Conservation (phyloP, 2,113 vertebrate species). For the Cryptomyrus ogoouensis region DNA sequence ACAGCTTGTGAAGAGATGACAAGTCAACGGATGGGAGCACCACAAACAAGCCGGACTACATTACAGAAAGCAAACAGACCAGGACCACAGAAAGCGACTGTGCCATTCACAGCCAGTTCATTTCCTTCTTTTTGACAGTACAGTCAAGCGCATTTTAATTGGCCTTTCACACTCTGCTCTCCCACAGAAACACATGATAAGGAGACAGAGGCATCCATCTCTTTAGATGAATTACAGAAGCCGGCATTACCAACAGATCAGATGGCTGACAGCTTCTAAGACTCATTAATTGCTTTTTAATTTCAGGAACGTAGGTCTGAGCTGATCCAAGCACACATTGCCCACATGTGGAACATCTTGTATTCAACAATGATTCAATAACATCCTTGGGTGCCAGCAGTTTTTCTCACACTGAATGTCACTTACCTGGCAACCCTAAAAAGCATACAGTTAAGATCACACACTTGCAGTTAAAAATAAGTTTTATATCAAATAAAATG, state of each 20-base stretch:
- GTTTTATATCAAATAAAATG: not conserved
- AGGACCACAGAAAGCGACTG: not conserved
- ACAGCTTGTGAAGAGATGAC: not conserved
- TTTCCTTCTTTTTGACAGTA: not conserved
- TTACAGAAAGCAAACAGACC: not conserved
- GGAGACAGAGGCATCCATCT: not conserved
- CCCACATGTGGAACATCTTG: not conserved
- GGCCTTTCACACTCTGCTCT: not conserved
- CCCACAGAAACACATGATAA: not conserved
- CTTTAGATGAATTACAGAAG: slow-evolving; percentile 4
- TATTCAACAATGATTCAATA: not conserved
- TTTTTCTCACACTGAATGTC: not conserved
- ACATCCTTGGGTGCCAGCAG: not conserved
- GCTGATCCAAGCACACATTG: not conserved
- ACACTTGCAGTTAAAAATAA: not conserved
- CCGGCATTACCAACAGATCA: not conserved
- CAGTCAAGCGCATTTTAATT: not conserved
- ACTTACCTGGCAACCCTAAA: slow-evolving; percentile 16
- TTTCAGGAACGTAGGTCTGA: not conserved
- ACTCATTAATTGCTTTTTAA: not conserved
- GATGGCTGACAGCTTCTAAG: not conserved
- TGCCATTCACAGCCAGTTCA: not conserved
- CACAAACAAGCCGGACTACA: not conserved
- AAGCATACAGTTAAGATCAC: not conserved
- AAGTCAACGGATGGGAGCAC: not conserved